Evolutionary conservation across 2,888 invertebrate genomes (phyloP).

Genomic region (Diadegma fenestrale): DNA sequence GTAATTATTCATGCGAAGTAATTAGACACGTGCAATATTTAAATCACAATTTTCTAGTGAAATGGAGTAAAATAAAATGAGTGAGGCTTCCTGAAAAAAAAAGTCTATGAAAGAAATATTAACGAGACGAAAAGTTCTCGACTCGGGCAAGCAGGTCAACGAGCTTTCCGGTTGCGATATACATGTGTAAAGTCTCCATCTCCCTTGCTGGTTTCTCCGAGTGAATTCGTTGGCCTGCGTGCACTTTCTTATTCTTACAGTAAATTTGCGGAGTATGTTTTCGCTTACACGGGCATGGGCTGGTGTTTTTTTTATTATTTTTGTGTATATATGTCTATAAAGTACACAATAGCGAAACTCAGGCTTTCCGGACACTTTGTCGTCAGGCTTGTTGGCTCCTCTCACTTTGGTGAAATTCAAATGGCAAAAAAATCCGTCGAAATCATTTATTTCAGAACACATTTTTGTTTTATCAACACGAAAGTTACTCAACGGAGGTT

Average conservation of each 20-base stretch:
- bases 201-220: conserved; percentile 28
- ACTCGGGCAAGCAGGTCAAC: conserved; percentile 60
- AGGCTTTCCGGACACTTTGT: conserved; percentile 48
- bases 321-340: neutral
- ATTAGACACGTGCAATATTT: neutral
- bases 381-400: conserved; percentile 63
- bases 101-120: conserved; percentile 12
- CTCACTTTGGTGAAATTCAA: conserved; percentile 51
- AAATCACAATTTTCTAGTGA: neutral
- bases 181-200: conserved; percentile 32
- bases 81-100: neutral
- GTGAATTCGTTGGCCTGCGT: conserved; percentile 50
- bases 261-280: conserved; percentile 24
- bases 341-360: conserved; percentile 25
- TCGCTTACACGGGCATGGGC: neutral
- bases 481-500: conserved; percentile 28
- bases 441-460: conserved; percentile 38
- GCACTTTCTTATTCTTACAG: conserved; percentile 61
- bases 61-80: neutral
- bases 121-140: conserved; percentile 21
- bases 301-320: no score
- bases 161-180: conserved; percentile 60
- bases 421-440: conserved; percentile 34
- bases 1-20: neutral
- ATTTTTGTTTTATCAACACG: neutral